phyloP scores from a whole-genome alignment of 1,140 invertebrate species.

The Cyphomyrmex costatus region DNA sequence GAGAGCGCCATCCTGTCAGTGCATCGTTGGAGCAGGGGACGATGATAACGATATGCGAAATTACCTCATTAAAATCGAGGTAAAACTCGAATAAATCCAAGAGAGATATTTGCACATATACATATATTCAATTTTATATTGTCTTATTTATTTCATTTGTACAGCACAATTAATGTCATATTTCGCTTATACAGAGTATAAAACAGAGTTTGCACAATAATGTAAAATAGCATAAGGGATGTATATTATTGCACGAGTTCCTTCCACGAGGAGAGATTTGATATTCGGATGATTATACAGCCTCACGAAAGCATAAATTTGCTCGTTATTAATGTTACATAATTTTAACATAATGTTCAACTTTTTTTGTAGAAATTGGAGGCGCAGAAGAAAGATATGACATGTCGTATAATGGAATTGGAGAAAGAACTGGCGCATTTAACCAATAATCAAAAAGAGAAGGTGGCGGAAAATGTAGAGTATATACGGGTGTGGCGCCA shows the following conservation, averaged over 20 bases:
- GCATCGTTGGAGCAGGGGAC: conserved; percentile 63
- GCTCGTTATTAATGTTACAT: conserved; percentile 34
- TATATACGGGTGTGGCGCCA: conserved; percentile 83
- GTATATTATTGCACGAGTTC: conserved; percentile 12
- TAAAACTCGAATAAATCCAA: conserved; percentile 58
- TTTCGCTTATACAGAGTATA: not conserved
- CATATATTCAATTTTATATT: not conserved
- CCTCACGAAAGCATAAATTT: not conserved
- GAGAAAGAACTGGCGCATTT: conserved; percentile 78
- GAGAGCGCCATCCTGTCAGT: conserved; percentile 79
- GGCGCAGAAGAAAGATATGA: conserved; percentile 79
- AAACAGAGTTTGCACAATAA: not conserved
- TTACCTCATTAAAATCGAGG: conserved; percentile 79
- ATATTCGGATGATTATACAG: not conserved
- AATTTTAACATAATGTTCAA: conserved; percentile 14
- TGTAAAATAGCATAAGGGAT: not conserved
- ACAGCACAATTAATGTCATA: conserved; percentile 2
- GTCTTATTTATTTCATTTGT: not conserved
- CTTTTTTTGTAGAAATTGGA: conserved; percentile 78
- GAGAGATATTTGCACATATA: conserved; percentile 9
- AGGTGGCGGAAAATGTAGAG: conserved; percentile 83
- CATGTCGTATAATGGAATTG: conserved; percentile 77
- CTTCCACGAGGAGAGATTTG: conserved; percentile 9
- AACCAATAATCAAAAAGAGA: conserved; percentile 78
- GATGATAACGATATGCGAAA: conserved; percentile 74